phyloP scores from a whole-genome alignment of 2,888 invertebrate genomes.

The Chelonus formosanus region DNA sequence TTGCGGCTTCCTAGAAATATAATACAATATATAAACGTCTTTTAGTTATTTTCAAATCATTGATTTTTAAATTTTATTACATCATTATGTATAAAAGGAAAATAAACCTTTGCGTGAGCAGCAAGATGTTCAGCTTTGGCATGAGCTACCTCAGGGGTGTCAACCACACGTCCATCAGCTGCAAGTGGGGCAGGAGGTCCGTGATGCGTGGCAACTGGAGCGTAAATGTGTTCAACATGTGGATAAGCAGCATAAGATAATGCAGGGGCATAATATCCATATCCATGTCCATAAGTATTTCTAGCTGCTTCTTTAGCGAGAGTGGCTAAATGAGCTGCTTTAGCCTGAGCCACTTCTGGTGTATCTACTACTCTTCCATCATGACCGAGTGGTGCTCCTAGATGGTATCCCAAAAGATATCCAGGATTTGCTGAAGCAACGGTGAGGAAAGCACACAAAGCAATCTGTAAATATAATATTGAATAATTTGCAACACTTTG shows the following conservation, averaged over 20 bases:
- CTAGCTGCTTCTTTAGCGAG: conserved; percentile 61
- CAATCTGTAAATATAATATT: conserved; percentile 41
- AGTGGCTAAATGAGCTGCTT: conserved; percentile 63
- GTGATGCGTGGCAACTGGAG: conserved; percentile 49
- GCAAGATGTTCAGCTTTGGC: conserved; percentile 58
- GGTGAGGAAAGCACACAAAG: conserved; percentile 43
- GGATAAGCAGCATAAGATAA: conserved; percentile 28
- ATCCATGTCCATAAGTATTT: conserved; percentile 41
- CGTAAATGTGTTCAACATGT: conserved; percentile 34
- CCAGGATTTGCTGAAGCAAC: conserved; percentile 45
- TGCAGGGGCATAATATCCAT: conserved; percentile 41
- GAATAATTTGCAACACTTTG: neutral
- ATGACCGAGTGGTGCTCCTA: conserved; percentile 47
- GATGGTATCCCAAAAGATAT: conserved; percentile 44
- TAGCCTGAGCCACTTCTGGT: conserved; percentile 64
- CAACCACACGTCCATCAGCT: conserved; percentile 54
- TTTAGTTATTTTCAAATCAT: neutral
- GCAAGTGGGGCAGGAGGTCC: conserved; percentile 54
- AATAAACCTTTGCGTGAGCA: conserved; percentile 47
- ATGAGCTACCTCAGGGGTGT: conserved; percentile 59
- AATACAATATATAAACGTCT: neutral
- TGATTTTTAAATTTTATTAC: neutral
- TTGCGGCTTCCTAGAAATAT: conserved; percentile 40
- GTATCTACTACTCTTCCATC: conserved; percentile 53
- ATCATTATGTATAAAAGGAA: neutral